These are phyloP conservation scores for Drosophila kanapiae DNA, from an alignment of 1,140 invertebrate species.

Conservation along the genomic window DNA sequence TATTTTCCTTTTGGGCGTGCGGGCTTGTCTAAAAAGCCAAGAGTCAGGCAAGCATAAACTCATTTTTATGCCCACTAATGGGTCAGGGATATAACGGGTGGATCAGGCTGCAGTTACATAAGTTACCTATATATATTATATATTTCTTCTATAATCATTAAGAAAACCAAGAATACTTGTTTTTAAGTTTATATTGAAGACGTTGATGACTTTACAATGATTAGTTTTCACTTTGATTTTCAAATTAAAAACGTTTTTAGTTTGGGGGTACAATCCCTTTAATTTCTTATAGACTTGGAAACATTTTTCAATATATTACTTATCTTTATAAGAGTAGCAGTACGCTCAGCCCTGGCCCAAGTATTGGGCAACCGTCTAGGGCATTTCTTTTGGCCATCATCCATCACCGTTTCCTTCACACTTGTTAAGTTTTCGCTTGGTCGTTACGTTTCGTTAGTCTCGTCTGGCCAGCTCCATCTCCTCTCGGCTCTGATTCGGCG, in stretches of 20 bases:
- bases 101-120: not conserved
- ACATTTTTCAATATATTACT: no score
- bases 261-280: no score
- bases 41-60: constrained; percentile 67
- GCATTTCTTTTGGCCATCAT: constrained; percentile 38
- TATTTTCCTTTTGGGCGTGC: constrained; percentile 39
- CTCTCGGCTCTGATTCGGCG: constrained; percentile 4
- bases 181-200: no score
- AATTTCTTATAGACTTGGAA: no score
- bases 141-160: not conserved
- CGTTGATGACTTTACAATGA: not conserved
- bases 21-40: constrained; percentile 60
- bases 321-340: no score
- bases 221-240: not conserved
- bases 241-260: not conserved
- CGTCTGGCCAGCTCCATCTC: constrained; percentile 30
- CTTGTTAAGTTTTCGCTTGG: constrained; percentile 68
- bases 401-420: constrained; percentile 37
- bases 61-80: constrained; percentile 54
- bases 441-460: constrained; percentile 78
- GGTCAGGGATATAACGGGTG: constrained; percentile 14
- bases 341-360: not conserved
- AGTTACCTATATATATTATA: no score
- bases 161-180: no score
- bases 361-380: constrained; percentile 14